Evolutionary conservation across 2,113 vertebrate genomes (phyloP).

Genomic region (Zosterops pallidus): DNA sequence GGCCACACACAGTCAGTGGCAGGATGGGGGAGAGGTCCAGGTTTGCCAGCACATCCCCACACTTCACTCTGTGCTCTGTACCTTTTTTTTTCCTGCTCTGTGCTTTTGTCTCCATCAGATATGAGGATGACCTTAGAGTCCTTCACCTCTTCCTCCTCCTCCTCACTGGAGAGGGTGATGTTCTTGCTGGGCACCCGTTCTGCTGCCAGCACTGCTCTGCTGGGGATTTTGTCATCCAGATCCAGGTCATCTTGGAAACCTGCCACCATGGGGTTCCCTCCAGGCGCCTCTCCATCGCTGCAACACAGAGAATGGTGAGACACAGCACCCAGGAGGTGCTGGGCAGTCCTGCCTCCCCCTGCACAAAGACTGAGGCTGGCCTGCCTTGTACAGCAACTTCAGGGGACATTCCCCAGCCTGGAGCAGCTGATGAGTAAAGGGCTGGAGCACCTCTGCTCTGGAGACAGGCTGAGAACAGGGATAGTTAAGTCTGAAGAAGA

Average conservation of each 20-base stretch:
- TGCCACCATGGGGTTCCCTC: constrained; percentile 91
- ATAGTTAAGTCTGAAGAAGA: neutral
- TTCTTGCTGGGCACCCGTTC: constrained; percentile 75
- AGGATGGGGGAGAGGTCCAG: neutral
- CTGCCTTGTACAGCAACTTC: neutral
- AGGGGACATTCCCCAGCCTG: accelerated
- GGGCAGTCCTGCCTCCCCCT: neutral
- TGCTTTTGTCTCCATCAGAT: constrained; percentile 14
- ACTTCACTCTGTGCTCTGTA: constrained; percentile 45
- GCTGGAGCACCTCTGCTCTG: neutral
- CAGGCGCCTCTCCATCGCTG: constrained; percentile 83
- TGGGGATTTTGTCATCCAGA: constrained; percentile 78
- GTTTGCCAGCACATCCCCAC: neutral
- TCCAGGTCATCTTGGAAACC: constrained; percentile 92
- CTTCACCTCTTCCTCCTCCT: constrained; percentile 76
- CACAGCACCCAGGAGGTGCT: no score
- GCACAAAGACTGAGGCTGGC: neutral
- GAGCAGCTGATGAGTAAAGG: neutral
- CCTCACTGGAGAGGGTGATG: constrained; percentile 84
- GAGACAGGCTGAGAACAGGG: neutral
- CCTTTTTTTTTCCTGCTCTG: constrained; percentile 73
- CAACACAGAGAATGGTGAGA: neutral
- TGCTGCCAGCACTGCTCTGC: neutral
- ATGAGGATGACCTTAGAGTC: neutral
- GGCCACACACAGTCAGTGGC: neutral